phyloP scores from a whole-genome alignment of 1,140 invertebrate species.

The Aporrectodea caliginosa region DNA sequence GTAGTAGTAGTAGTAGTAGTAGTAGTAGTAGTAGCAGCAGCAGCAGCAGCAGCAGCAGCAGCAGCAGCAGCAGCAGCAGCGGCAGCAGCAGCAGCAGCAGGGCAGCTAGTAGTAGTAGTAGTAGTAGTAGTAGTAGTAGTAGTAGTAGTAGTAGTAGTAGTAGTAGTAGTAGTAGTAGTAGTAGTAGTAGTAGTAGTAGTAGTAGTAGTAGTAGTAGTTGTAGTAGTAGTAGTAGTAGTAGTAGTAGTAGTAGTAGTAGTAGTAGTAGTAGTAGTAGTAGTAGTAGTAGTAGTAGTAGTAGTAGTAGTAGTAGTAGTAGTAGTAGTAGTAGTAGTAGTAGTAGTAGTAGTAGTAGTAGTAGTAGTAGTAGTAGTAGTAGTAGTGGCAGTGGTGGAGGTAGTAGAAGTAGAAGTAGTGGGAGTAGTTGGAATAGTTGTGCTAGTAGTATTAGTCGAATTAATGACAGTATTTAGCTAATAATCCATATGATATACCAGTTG shows the following conservation, averaged over 20 bases:
- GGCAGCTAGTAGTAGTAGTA: neutral
- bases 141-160: constrained; percentile 19
- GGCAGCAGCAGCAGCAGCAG: neutral
- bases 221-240: constrained; percentile 10
- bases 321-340: constrained; percentile 21
- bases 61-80: constrained; percentile 8
- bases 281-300: constrained; percentile 9
- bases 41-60: constrained; percentile 8
- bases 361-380: constrained; percentile 20
- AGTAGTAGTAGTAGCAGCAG: constrained; percentile 20
- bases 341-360: constrained; percentile 23
- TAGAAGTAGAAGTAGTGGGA: constrained; percentile 14
- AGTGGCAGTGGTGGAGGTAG: constrained; percentile 12
- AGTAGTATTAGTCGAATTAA: neutral
- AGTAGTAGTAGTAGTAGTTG: constrained; percentile 7
- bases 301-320: constrained; percentile 15
- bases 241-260: neutral
- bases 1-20: constrained; percentile 21
- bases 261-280: neutral
- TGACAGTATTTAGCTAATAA: neutral
- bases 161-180: constrained; percentile 16
- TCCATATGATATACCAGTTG: neutral
- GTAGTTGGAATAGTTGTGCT: constrained; percentile 6
- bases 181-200: constrained; percentile 13
- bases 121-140: constrained; percentile 14